Evolutionary conservation across 2,113 vertebrate genomes (phyloP), one percentile per base, ranked within the genome.

Genomic region (Neofelis nebulosa): DNA sequence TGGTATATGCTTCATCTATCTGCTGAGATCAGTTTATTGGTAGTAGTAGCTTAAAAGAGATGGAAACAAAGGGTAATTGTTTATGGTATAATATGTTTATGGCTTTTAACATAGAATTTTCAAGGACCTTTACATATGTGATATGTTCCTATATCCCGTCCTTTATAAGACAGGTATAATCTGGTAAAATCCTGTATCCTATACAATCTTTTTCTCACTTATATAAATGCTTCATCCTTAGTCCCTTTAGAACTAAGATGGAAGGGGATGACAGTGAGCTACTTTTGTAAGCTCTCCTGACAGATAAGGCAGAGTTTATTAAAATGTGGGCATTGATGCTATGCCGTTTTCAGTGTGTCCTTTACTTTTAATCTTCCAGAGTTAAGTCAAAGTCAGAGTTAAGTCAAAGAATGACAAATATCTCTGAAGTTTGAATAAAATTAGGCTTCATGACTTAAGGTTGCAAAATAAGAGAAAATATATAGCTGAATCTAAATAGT

Each of bases 381-480:
- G 27, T n/a, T 41, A 66, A 89, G 25, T 79, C 7, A 48, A 68
- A 76, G 2, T 45, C 19, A 69, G 2, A 88, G 27, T n/a, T 41
- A 66, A 89, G 25, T 73, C 10, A 48, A 68, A 76, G 1, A 94
- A 78, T 82, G 13, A 31, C 13, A 68, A 45, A 57, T 25, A 80
- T 1, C 4, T 91, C 10, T 76, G 12, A 52, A 90, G 12, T 10
- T 80, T 87, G 38, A 84, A 78, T 27, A 16, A 79, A 89, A 57
- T 66, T 27, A 50, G 12, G 11, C 76, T 89, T 74, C 83, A 96
- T 86, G 9, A 78, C 18, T 73, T 45, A 71, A 55, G 8, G 48
- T 83, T 78, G 4, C 29, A 74, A 83, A 97, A 63, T 52, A 61
- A 89, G 10, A 57, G 15, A 63, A 94, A 90, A 48, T 33, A 74